A percentile compares a stretch with the other conserved stretches of the same genome.
Conservation (phyloP, 2,113 vertebrate species). For the Albula glossodonta region DNA sequence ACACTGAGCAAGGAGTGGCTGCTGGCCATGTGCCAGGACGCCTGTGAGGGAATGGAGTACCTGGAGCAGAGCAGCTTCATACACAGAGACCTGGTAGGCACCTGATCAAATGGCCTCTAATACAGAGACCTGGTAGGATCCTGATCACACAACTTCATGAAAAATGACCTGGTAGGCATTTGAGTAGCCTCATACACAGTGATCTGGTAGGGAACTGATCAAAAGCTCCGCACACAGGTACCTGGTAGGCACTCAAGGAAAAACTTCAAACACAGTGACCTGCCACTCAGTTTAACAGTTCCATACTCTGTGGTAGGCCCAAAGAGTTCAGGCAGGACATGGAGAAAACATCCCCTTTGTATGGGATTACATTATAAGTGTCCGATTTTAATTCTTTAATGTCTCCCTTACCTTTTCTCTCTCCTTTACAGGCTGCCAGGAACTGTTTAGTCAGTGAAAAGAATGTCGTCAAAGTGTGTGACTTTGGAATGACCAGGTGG, state of each 20-base stretch:
- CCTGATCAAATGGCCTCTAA: neutral
- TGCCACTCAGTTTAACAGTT: too few relatives aligned
- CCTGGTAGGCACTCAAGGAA: too few relatives aligned
- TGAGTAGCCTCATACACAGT: too few relatives aligned
- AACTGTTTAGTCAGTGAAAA: conserved; percentile 81
- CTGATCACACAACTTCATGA: too few relatives aligned
- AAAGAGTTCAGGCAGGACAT: too few relatives aligned
- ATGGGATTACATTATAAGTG: neutral
- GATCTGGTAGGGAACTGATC: too few relatives aligned
- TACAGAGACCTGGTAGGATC: conserved; percentile 55
- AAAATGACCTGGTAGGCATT: neutral
- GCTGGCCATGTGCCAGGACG: conserved; percentile 75
- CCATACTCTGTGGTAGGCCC: too few relatives aligned
- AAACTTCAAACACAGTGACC: too few relatives aligned
- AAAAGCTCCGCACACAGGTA: too few relatives aligned
- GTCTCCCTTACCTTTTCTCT: conserved; percentile 35
- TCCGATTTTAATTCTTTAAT: neutral
- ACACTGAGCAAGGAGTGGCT: conserved; percentile 46
- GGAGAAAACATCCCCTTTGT: neutral
- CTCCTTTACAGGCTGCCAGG: conserved; percentile 75
- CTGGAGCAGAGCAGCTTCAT: conserved; percentile 77
- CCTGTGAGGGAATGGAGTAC: conserved; percentile 83
- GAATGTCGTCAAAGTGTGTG: conserved; percentile 79
- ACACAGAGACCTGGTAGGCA: conserved; percentile 81
- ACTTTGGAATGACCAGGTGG: conserved; percentile 89